Evolutionary conservation across 2,888 invertebrate genomes (phyloP), one percentile per base, ranked within the genome.

Genomic region (Limnephilus auricula): DNA sequence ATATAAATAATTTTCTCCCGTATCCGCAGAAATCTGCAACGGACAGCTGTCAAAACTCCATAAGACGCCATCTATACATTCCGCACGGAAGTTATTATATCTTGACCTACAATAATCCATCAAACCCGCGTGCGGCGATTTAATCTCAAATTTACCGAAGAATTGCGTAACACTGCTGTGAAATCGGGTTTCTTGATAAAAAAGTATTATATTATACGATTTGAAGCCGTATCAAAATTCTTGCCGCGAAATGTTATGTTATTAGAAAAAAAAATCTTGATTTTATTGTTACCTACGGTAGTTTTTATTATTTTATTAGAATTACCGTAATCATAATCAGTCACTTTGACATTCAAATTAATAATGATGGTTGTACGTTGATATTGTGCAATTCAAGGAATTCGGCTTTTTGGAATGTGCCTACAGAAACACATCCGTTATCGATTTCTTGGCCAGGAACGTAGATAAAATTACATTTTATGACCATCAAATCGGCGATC

Each of bases 31-130:
- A 65, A 65, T 65, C 90, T 90, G 90, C 80, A 65, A 30, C 34
- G 37, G 90, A 88, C 90, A 90, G 88, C 88, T 90, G 90, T 90
- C 90, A 87, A 30, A 65, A 50, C 65, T 31, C 82, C 65, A 6
- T 80, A 79, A 30, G 34, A 50, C 65, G 45, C 65, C 65, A 25
- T 80, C 32, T 83, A 90, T 65, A 90, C 86, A 86, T 86, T 90
- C 30, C 15, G 15, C 15, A 40, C 31, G 65, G 65, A 37, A 37
- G 50, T 83, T 32, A 40, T 83, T 32, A 40, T 13, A 79, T 88
- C 88, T 82, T 90, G 90, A 90, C 90, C 90, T 90, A 88, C 32
- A 90, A 82, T 90, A 90, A 90, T 80, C 83, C 82, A 90, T 90
- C 90, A 90, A 31, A 30, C 31, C 37, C 45, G 89, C 89, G 89